Base-by-base conservation (phyloP, 2,888 invertebrate species). In the Serripes groenlandicus region DNA sequence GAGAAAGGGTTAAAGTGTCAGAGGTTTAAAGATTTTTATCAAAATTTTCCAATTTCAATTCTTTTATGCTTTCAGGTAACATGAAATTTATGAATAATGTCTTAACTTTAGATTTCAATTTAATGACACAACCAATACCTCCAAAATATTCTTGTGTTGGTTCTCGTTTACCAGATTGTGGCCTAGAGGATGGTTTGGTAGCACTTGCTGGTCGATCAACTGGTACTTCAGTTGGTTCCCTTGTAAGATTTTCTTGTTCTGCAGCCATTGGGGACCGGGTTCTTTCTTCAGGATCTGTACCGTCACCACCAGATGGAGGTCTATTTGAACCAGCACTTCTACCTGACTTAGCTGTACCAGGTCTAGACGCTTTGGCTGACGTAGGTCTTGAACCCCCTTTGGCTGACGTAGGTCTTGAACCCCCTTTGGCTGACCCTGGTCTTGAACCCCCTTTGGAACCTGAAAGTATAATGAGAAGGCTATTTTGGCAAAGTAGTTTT, bases 361-460 rank as follows among this genome's bases (percentile, higher is more conserved):
- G 89, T 37, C 89, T 75, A 30, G 88, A 88, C 42, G 75, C 54
- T 62, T 69, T 81, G 15, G 69, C 73, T n/a, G 86, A 86, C 3
- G 75, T 66, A 62, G 90, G 87, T 66, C 86, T 75, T 21, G 89
- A 88, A 28, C 89, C 88, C n/a, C n/a, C n/a, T n/a, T 78, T 75
- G 62, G 82, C 80, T 60, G 88, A 86, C 0, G 73, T 73, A 88
- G 28, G 89, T 37, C 89, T 75, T 28, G 88, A 88, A n/a, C n/a
- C n/a, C 42, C 72, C 54, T 62, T 69, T 81, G 15, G 69, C 73
- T n/a, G 86, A 86, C 3, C 72, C 70, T 58, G 90, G 87, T 66
- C 86, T 75, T 21, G 89, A 88, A 28, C 89, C 88, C 73, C 70
- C 69, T 64, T 78, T 83, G 34, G 87, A 79, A 30, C 85, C 88